phyloP scores from a whole-genome alignment of 2,797 vertebrate species.

The Fratercula arctica region DNA sequence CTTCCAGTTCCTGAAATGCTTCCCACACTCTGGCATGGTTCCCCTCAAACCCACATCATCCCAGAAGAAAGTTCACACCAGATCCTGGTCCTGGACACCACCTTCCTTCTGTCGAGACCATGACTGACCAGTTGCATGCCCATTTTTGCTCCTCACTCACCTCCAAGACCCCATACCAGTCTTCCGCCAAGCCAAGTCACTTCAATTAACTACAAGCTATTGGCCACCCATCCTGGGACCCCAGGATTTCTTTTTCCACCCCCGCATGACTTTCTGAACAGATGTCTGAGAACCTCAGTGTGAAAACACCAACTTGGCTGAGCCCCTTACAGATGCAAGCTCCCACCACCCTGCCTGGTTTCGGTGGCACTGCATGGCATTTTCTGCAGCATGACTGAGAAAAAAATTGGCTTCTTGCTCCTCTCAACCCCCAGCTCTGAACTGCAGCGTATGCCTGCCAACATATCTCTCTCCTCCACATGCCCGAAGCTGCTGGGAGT shows the following conservation, averaged over 20 bases:
- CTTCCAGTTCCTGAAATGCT: background rate
- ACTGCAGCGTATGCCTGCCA: background rate
- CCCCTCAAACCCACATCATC: background rate
- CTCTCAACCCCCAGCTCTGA: background rate
- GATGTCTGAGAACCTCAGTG: background rate
- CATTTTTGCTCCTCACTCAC: background rate
- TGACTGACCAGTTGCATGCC: fast-evolving
- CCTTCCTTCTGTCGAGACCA: background rate
- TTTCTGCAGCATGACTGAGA: background rate
- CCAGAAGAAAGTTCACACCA: background rate
- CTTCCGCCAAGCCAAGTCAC: background rate
- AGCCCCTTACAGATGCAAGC: background rate
- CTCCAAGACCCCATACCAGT: background rate
- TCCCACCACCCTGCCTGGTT: background rate
- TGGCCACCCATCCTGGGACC: background rate
- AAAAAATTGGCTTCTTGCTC: background rate
- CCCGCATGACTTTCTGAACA: background rate
- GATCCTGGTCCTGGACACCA: background rate
- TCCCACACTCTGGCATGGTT: background rate
- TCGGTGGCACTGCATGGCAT: background rate
- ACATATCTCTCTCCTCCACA: background rate
- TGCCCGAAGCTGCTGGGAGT: background rate
- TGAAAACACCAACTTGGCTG: background rate
- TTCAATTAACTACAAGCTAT: background rate
- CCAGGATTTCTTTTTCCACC: background rate